Conservation (phyloP, 2,888 invertebrate species). For the Erpobdella octoculata region DNA sequence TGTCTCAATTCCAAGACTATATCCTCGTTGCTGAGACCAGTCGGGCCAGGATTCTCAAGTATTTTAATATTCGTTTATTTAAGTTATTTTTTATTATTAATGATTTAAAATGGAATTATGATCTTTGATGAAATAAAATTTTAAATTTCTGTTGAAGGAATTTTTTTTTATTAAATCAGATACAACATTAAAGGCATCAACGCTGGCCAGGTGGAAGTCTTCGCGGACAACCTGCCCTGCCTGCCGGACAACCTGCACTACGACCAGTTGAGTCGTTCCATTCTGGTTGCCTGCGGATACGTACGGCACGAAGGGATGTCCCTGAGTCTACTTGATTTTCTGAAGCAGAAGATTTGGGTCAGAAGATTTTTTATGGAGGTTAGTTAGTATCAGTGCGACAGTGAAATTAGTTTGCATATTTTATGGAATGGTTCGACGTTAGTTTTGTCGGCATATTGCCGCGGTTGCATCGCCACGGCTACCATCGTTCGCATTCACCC, state of each 20-base stretch:
- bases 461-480: background rate
- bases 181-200: slow-evolving; percentile 74
- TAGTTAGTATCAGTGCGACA: too few species aligned
- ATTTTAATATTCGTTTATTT: slow-evolving; percentile 43
- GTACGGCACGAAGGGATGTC: slow-evolving; percentile 33
- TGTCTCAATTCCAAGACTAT: slow-evolving; percentile 74
- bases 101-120: too few species aligned
- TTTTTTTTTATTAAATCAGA: too few species aligned
- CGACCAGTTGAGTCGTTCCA: slow-evolving; percentile 47
- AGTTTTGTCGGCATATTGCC: too few species aligned
- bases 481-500: too few species aligned
- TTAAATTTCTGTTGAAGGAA: background rate
- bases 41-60: slow-evolving; percentile 59
- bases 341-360: slow-evolving; percentile 29
- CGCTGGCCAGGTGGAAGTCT: slow-evolving; percentile 70
- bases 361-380: slow-evolving; percentile 34
- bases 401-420: too few species aligned
- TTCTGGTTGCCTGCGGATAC: slow-evolving; percentile 49
- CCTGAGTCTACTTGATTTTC: slow-evolving; percentile 30
- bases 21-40: slow-evolving; percentile 70
- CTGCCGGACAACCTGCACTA: slow-evolving; percentile 63
- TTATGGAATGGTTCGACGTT: too few species aligned
- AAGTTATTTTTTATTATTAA: background rate
- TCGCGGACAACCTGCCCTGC: slow-evolving; percentile 64
- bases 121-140: too few species aligned